Base-by-base conservation (phyloP, 2,888 invertebrate species). In the Brachyptera risi region DNA sequence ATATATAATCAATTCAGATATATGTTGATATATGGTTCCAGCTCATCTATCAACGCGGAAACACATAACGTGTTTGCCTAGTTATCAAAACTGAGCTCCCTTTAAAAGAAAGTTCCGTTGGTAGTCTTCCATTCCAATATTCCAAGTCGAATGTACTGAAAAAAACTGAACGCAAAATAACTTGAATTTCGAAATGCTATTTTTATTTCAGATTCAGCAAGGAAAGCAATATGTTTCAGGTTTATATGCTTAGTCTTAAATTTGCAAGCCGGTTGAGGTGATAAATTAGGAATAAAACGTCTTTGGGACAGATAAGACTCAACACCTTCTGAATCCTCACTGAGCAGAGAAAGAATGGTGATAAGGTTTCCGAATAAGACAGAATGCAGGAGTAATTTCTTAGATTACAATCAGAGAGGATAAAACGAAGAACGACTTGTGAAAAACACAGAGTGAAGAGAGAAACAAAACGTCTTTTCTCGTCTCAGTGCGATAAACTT, bases 81-180 rank as follows among this genome's bases (percentile, higher is more conserved):
- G n/a, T n/a, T n/a, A n/a, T n/a, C n/a, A n/a, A n/a, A n/a, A n/a
- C n/a, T n/a, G n/a, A n/a, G n/a, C n/a, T n/a, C n/a, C n/a, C n/a
- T n/a, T n/a, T n/a, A n/a, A n/a, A n/a, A n/a, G n/a, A n/a, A n/a
- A n/a, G n/a, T n/a, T n/a, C n/a, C n/a, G n/a, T n/a, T n/a, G n/a
- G n/a, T n/a, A n/a, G n/a, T n/a, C n/a, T n/a, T n/a, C n/a, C n/a
- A n/a, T n/a, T n/a, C n/a, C n/a, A n/a, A n/a, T n/a, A n/a, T n/a
- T n/a, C n/a, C n/a, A n/a, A n/a, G n/a, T n/a, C n/a, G n/a, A n/a
- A n/a, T n/a, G n/a, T n/a, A n/a, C n/a, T n/a, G n/a, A n/a, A n/a
- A n/a, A n/a, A n/a, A n/a, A n/a, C n/a, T n/a, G 17, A 42, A 42
- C 42, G 21, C 42, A 42, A 42, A 42, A 42, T 42, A 42, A 19